Base-by-base conservation (phyloP, 2,797 vertebrate genomes). In the Galaxias olidus region DNA sequence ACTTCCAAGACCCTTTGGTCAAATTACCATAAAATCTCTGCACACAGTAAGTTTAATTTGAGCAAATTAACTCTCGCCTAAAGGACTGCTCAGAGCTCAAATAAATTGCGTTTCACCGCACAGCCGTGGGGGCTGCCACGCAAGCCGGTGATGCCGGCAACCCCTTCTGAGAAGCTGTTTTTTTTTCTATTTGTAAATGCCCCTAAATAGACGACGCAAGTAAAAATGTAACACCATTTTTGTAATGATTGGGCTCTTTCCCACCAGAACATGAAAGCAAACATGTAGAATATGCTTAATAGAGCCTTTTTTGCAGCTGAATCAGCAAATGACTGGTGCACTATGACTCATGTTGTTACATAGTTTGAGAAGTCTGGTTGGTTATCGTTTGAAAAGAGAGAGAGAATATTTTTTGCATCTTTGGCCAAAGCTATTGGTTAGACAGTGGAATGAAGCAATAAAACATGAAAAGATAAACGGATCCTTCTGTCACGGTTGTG, bases 21-120 rank as follows among this genome's bases (percentile, higher is more conserved):
- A 87, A 82, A 91, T 92, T 91, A 88, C 69, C 86, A 90, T 90
- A 90, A 90, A n/a, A 89, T 80, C 79, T 86, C 83, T 86, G 75
- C 47, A 91, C 85, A 89, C 77, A 83, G 81, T 89, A 84, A 88
- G 84, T 88, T 91, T 89, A 86, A 91, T 91, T 92, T 90, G 83
- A 87, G 88, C 81, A 91, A 92, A 91, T 90, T 82, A 89, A 89
- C 88, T 90, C 84, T 89, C 58, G 87, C 90, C 90, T 84, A 73
- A 74, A 91, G 90, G 87, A 20, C 79, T 85, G 81, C 90, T 90
- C 76, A 66, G 20, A 89, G 91, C 86, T 71, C 61, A 87, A 86
- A 83, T 74, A 59, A 86, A 88, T 69, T 86, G 80, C 67, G 79
- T 75, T 78, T 84, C 78, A 84, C 74, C 78, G 72, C 59, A 11